A percentile compares a stretch with the other conserved stretches of the same genome.
Conservation (phyloP, 1,140 invertebrate genomes). For the Diabrotica virgifera region DNA sequence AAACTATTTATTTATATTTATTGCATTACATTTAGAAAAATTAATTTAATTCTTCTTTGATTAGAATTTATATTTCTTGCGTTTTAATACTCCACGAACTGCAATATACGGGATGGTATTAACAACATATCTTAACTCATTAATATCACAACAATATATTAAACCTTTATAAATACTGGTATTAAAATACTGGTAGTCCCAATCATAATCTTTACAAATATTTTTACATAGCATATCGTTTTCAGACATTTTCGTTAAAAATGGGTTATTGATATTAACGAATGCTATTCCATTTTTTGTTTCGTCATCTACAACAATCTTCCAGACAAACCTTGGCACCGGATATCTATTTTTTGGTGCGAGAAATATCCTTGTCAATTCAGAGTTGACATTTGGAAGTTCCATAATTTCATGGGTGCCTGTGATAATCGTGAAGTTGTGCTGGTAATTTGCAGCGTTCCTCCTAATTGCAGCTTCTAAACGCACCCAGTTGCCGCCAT, state of each 20-base stretch:
- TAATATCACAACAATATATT: conserved; percentile 48
- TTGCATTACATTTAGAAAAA: no score
- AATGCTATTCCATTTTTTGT: conserved; percentile 49
- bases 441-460: conserved; percentile 29
- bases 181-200: conserved; percentile 23
- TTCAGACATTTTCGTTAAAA: conserved; percentile 22
- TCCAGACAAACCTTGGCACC: conserved; percentile 52
- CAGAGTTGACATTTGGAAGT: conserved; percentile 36
- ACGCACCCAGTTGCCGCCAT: conserved; percentile 53
- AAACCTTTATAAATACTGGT: conserved; percentile 44
- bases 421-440: conserved; percentile 46
- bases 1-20: no score
- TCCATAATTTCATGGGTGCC: conserved; percentile 46
- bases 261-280: conserved; percentile 53
- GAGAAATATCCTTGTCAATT: conserved; percentile 43
- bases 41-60: no score
- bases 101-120: conserved; percentile 20
- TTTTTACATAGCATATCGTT: conserved; percentile 41
- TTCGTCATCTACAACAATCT: conserved; percentile 46
- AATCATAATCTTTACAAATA: conserved; percentile 44
- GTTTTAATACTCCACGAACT: conserved; percentile 18
- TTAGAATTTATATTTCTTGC: no score
- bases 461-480: conserved; percentile 48
- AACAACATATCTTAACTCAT: conserved; percentile 37
- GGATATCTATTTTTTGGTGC: conserved; percentile 39